Evolutionary conservation across 2,113 vertebrate species (phyloP).

Genomic region (Phyllostomus discolor): DNA sequence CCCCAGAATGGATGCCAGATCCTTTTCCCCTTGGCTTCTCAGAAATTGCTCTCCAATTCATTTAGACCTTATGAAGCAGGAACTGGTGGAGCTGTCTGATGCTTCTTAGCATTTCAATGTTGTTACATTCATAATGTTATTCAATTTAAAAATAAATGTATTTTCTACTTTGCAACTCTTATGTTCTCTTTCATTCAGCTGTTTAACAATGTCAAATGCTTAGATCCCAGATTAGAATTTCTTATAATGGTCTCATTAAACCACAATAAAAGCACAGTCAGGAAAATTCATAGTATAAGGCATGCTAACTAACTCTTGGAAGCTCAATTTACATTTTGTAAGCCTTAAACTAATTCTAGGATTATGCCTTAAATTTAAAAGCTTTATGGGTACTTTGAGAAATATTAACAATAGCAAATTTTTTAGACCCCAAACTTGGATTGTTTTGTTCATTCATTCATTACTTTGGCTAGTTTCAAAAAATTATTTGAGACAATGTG

Average conservation of each 20-base stretch:
- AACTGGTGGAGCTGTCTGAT: constrained; percentile 10
- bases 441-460: constrained; percentile 29
- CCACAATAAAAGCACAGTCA: constrained; percentile 61
- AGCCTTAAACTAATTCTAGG: constrained; percentile 64
- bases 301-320: constrained; percentile 59
- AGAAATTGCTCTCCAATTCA: neutral
- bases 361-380: constrained; percentile 57
- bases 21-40: neutral
- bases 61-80: neutral
- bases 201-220: constrained; percentile 74
- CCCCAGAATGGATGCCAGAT: neutral
- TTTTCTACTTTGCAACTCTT: constrained; percentile 65
- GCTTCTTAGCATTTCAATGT: constrained; percentile 41
- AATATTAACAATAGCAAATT: constrained; percentile 39
- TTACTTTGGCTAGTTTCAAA: constrained; percentile 34
- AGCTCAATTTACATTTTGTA: constrained; percentile 57
- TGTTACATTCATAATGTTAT: constrained; percentile 64
- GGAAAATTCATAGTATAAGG: constrained; percentile 67
- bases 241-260: constrained; percentile 73
- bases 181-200: constrained; percentile 66
- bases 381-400: constrained; percentile 56
- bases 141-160: constrained; percentile 71
- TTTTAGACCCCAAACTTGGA: neutral
- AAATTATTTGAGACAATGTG: constrained; percentile 12
- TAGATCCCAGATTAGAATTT: constrained; percentile 71